Conservation (phyloP, 2,888 invertebrate genomes). For the Chrysolina americana region DNA sequence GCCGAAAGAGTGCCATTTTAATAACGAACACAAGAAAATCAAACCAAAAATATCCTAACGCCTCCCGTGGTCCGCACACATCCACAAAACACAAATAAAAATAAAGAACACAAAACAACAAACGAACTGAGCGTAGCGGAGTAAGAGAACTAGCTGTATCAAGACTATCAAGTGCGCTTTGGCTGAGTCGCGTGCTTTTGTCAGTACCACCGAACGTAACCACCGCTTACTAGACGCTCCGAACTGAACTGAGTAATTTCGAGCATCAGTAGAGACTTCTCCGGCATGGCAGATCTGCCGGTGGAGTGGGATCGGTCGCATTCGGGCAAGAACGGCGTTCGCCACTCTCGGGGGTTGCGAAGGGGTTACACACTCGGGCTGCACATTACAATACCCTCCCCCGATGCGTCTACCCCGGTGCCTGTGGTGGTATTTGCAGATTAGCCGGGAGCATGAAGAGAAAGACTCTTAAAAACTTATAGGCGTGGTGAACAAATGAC, state of each 20-base stretch:
- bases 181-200: slow-evolving; percentile 25
- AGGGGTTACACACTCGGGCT: slow-evolving; percentile 25
- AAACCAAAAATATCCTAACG: slow-evolving; percentile 37
- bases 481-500: slow-evolving; percentile 54
- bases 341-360: slow-evolving; percentile 23
- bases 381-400: slow-evolving; percentile 20
- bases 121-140: not conserved
- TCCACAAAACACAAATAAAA: slow-evolving; percentile 47
- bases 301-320: slow-evolving; percentile 18
- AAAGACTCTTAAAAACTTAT: slow-evolving; percentile 51
- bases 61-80: slow-evolving; percentile 46
- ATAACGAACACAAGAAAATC: slow-evolving; percentile 28
- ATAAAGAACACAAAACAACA: slow-evolving; percentile 45
- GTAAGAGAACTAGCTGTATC: slow-evolving; percentile 12
- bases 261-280: slow-evolving; percentile 32
- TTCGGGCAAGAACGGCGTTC: slow-evolving; percentile 4
- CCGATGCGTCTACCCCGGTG: slow-evolving; percentile 21
- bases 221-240: slow-evolving; percentile 48
- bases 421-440: slow-evolving; percentile 43
- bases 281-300: not conserved
- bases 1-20: slow-evolving; percentile 63
- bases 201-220: slow-evolving; percentile 26
- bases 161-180: slow-evolving; percentile 30
- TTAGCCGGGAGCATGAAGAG: slow-evolving; percentile 43
- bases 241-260: slow-evolving; percentile 59